Evolutionary conservation across 2,113 vertebrate species (phyloP).

Genomic region (Oenanthe melanoleuca): DNA sequence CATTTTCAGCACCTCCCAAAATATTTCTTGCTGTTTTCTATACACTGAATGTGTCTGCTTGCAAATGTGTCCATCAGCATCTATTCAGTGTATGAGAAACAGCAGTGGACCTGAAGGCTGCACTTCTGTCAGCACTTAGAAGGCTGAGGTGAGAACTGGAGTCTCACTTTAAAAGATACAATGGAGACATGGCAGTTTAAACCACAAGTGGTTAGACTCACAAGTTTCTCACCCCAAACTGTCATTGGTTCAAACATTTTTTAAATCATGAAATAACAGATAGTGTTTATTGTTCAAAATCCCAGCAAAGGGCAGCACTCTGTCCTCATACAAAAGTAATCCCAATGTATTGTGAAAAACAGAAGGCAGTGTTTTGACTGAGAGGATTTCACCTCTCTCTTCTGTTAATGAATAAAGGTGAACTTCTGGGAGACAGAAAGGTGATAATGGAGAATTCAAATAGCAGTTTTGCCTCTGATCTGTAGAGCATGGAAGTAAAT

Average conservation of each 20-base stretch:
- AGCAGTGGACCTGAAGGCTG: neutral
- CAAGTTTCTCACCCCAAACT: neutral
- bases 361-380: neutral
- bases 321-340: neutral
- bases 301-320: neutral
- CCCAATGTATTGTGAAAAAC: neutral
- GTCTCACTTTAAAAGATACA: neutral
- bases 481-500: conserved; percentile 15
- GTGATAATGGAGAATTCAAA: neutral
- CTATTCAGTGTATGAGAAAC: neutral
- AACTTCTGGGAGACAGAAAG: neutral
- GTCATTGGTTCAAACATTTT: neutral
- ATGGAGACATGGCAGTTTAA: neutral
- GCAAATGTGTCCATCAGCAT: neutral
- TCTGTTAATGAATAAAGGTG: conserved; percentile 6
- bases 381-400: neutral
- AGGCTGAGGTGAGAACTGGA: neutral
- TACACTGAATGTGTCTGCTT: neutral
- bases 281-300: neutral
- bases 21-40: neutral
- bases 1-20: neutral
- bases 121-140: neutral
- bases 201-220: neutral
- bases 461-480: neutral
- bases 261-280: neutral